Percentiles rank a stretch among this genome's conserved stretches.
These are phyloP conservation scores for Ophion slaviceki DNA, from an alignment of 2,888 invertebrate genomes.

Conservation along the genomic window DNA sequence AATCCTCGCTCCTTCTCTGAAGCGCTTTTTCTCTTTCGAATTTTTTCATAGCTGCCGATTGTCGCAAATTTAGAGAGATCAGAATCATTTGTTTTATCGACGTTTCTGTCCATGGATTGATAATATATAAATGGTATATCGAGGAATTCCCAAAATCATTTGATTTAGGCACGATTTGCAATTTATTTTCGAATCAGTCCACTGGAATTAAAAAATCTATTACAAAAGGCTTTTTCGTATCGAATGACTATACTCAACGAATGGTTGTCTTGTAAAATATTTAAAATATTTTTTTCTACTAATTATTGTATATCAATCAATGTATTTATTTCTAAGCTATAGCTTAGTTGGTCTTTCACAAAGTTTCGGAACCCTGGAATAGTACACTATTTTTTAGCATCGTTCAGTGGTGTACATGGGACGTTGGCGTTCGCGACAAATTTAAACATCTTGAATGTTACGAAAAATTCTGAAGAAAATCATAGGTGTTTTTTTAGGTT, in stretches of 20 bases:
- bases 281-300: too few relatives aligned
- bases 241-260: background rate
- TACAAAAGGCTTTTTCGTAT: background rate
- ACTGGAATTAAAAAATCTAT: background rate
- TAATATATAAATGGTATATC: background rate
- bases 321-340: too few relatives aligned
- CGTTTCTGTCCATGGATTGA: background rate
- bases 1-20: constrained; percentile 29
- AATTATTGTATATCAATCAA: too few relatives aligned
- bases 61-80: constrained; percentile 26
- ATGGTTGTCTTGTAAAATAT: too few relatives aligned
- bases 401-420: too few relatives aligned
- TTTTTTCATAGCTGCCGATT: constrained; percentile 1
- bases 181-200: background rate
- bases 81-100: constrained; percentile 1
- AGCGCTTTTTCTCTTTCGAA: background rate
- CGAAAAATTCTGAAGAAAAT: too few relatives aligned
- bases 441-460: too few relatives aligned
- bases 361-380: too few relatives aligned
- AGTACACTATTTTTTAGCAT: too few relatives aligned
- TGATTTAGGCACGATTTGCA: background rate
- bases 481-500: too few relatives aligned
- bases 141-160: background rate
- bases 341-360: too few relatives aligned
- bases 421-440: too few relatives aligned